These are phyloP conservation scores for Wiebesia pumilae DNA, from an alignment of 1,140 invertebrate genomes.

Conservation along the genomic window DNA sequence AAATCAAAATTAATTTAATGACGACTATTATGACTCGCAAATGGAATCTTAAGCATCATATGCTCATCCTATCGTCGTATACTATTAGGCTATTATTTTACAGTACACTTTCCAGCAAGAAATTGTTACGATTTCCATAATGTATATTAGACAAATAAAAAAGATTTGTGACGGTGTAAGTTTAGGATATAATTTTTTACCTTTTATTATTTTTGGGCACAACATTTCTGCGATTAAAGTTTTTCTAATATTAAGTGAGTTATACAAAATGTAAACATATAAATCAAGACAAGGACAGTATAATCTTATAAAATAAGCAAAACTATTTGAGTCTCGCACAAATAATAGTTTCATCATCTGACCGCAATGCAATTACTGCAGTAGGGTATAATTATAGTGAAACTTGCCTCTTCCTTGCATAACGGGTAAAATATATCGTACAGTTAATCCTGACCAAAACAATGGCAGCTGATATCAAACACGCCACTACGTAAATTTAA, in stretches of 20 bases:
- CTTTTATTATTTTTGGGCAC: background rate
- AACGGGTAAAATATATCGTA: constrained; percentile 28
- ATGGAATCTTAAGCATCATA: no score
- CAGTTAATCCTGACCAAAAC: constrained; percentile 28
- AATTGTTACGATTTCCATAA: no score
- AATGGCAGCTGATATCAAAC: constrained; percentile 9
- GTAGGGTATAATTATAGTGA: constrained; percentile 58
- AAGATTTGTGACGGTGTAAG: no score
- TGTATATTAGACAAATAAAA: no score
- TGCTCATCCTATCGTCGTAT: no score
- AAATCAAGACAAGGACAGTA: background rate
- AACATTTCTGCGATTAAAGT: background rate
- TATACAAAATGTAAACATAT: background rate
- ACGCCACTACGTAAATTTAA: constrained; percentile 35
- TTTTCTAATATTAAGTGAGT: background rate
- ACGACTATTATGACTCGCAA: no score
- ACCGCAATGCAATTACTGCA: constrained; percentile 55
- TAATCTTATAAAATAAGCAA: constrained; percentile 25
- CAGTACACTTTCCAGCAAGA: no score
- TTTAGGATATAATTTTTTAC: background rate
- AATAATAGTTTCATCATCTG: constrained; percentile 64
- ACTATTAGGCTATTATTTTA: no score
- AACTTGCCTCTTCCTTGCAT: constrained; percentile 44
- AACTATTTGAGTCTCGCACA: constrained; percentile 59
- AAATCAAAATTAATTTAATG: no score